phyloP scores from a whole-genome alignment of 2,113 vertebrate genomes.

The Pithys albifrons region DNA sequence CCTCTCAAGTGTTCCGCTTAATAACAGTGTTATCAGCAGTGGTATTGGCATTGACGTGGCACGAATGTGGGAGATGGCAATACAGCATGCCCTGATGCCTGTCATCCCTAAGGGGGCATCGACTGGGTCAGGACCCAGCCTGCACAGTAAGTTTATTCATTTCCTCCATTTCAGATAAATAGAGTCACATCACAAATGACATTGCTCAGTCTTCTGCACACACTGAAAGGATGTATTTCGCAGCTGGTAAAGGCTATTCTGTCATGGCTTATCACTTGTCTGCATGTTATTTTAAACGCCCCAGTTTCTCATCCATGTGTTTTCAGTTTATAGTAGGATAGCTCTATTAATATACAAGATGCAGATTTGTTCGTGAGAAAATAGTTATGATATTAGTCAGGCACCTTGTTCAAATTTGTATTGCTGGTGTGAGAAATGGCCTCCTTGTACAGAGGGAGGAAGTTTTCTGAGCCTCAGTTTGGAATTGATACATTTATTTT shows the following conservation, averaged over 20 bases:
- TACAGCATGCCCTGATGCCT: constrained; percentile 94
- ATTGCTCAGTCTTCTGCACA: neutral
- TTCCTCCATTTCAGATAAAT: neutral
- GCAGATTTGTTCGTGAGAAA: neutral
- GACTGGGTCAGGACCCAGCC: constrained; percentile 73
- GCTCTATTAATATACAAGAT: neutral
- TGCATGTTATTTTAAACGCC: neutral
- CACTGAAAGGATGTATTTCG: neutral
- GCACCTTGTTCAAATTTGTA: neutral
- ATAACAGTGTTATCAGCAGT: constrained; percentile 79
- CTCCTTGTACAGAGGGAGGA: neutral
- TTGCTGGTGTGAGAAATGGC: neutral
- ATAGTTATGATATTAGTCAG: neutral
- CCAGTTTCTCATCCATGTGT: neutral
- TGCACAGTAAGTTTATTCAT: constrained; percentile 83
- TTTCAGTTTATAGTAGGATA: neutral
- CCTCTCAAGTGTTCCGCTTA: constrained; percentile 66
- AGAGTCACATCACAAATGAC: neutral
- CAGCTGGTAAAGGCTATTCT: neutral
- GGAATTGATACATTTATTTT: neutral
- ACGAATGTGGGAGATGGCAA: constrained; percentile 95
- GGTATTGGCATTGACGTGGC: constrained; percentile 88
- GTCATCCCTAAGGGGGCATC: constrained; percentile 89
- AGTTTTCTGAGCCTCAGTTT: neutral
- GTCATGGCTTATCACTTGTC: neutral